A percentile compares a stretch with the other conserved stretches of the same genome.
Evolutionary conservation across 2,888 invertebrate genomes (phyloP).

Genomic region (Papilio gigon): DNA sequence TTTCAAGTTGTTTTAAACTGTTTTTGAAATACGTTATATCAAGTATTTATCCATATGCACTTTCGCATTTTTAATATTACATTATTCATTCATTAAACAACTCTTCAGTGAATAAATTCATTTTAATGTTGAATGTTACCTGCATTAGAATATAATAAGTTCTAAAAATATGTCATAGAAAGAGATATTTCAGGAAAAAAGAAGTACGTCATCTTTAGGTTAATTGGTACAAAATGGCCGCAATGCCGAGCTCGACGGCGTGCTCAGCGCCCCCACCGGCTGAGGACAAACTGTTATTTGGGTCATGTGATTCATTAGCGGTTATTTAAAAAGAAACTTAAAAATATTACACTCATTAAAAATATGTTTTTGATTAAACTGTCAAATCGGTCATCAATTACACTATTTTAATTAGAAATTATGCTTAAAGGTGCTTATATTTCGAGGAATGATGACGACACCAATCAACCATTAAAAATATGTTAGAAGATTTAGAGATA

Average conservation of each 20-base stretch:
- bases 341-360: slow-evolving; percentile 19
- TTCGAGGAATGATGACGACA: too few species aligned
- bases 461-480: too few species aligned
- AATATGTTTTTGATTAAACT: slow-evolving; percentile 15
- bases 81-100: too few species aligned
- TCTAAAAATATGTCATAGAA: not conserved
- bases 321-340: slow-evolving; percentile 17
- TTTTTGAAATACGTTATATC: too few species aligned
- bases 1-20: too few species aligned
- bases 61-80: too few species aligned
- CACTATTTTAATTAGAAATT: not conserved
- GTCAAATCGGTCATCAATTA: not conserved
- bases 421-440: too few species aligned
- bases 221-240: slow-evolving; percentile 30
- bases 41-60: too few species aligned
- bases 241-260: slow-evolving; percentile 31
- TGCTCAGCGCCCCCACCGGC: slow-evolving; percentile 19
- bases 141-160: not conserved
- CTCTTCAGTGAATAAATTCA: too few species aligned
- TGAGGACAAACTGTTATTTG: slow-evolving; percentile 29
- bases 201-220: slow-evolving; percentile 18
- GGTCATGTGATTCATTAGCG: slow-evolving; percentile 34
- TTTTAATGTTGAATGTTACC: not conserved
- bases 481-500: too few species aligned
- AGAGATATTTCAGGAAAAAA: slow-evolving; percentile 6